These are phyloP conservation scores for Brachystomella parvula DNA, from an alignment of 1,140 invertebrate species.

Conservation along the genomic window DNA sequence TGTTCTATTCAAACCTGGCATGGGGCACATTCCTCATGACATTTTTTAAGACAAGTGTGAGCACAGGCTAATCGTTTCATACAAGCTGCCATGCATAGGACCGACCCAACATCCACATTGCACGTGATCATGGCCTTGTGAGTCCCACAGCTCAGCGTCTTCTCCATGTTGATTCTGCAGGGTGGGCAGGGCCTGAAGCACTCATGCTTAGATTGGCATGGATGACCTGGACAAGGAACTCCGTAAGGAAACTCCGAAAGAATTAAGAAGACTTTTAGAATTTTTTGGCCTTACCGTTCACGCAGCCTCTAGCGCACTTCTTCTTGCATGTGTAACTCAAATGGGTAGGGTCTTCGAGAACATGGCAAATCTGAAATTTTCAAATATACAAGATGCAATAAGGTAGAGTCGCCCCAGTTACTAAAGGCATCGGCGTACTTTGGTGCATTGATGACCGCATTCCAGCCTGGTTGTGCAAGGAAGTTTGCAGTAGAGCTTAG, in stretches of 20 bases:
- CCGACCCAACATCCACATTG: not conserved
- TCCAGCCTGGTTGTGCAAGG: slow-evolving; percentile 20
- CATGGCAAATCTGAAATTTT: slow-evolving; percentile 30
- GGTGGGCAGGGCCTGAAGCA: slow-evolving; percentile 27
- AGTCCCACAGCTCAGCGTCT: slow-evolving; percentile 13
- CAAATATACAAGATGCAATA: too few relatives aligned
- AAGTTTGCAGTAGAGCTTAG: slow-evolving; percentile 15
- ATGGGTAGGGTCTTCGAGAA: slow-evolving; percentile 28
- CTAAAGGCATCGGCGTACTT: too few relatives aligned
- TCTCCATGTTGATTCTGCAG: slow-evolving; percentile 16
- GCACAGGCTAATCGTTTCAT: slow-evolving; percentile 19
- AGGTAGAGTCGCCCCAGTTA: too few relatives aligned
- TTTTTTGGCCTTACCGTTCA: slow-evolving; percentile 20
- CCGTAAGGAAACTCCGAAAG: too few relatives aligned
- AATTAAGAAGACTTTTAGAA: too few relatives aligned
- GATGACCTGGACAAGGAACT: slow-evolving; percentile 16
- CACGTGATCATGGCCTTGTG: slow-evolving; percentile 21
- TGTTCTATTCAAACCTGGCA: slow-evolving; percentile 30
- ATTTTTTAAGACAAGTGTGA: slow-evolving; percentile 30
- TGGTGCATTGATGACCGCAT: slow-evolving; percentile 33
- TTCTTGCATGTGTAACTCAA: slow-evolving; percentile 24
- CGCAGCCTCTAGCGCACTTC: slow-evolving; percentile 25
- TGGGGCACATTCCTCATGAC: slow-evolving; percentile 30
- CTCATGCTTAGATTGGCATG: slow-evolving; percentile 17
- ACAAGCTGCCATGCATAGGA: slow-evolving; percentile 22